phyloP scores from a whole-genome alignment of 2,888 invertebrate species.

The Oligia strigilis region DNA sequence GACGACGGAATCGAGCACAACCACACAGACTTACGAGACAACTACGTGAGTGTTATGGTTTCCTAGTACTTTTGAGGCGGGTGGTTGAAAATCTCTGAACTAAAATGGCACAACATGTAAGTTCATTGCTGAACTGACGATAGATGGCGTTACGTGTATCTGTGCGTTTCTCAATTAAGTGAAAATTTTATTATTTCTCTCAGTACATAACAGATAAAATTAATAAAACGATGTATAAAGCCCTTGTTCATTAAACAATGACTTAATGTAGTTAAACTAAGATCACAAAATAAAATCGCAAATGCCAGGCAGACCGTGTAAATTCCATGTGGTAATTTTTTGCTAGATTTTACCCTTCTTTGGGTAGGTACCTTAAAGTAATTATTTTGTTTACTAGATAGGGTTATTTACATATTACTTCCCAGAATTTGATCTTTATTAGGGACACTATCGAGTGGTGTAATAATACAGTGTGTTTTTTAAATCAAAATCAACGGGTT shows the following conservation, averaged over 20 bases:
- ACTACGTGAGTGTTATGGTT: slow-evolving; percentile 92
- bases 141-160: slow-evolving; percentile 47
- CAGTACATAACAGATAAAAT: no score
- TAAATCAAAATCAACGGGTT: no score
- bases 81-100: slow-evolving; percentile 67
- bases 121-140: background rate
- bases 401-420: no score
- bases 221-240: background rate
- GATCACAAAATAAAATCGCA: no score
- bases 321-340: background rate
- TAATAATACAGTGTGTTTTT: no score
- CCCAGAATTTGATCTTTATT: no score
- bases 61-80: slow-evolving; percentile 68
- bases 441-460: no score
- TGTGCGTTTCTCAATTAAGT: background rate
- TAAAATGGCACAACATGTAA: slow-evolving; percentile 60
- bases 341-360: background rate
- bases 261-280: no score
- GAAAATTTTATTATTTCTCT: background rate
- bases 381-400: background rate
- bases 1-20: slow-evolving; percentile 97
- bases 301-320: no score
- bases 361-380: background rate
- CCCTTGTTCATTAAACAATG: background rate
- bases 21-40: slow-evolving; percentile 94